Evolutionary conservation across 2,797 vertebrate genomes (phyloP).

Genomic region (Pristis pectinata): DNA sequence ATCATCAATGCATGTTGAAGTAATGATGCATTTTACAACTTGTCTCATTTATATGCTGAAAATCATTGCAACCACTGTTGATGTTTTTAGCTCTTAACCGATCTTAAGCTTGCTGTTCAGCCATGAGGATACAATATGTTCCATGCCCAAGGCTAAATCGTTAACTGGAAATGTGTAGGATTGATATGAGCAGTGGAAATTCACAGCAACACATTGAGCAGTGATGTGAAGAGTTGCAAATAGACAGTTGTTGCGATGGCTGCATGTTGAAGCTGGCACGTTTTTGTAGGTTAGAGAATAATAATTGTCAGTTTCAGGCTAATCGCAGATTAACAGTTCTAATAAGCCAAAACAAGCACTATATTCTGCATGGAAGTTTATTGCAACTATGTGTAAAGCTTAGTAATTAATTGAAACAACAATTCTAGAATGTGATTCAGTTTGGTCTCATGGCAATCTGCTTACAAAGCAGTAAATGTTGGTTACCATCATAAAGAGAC

Average conservation of each 20-base stretch:
- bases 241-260: neutral
- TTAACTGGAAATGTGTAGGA: constrained; percentile 28
- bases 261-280: neutral
- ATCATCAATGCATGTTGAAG: neutral
- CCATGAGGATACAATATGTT: constrained; percentile 18
- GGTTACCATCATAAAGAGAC: neutral
- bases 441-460: neutral
- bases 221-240: neutral
- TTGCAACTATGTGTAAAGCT: neutral
- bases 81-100: neutral
- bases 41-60: neutral
- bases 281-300: neutral
- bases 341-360: neutral
- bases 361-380: neutral
- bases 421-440: neutral
- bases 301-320: neutral
- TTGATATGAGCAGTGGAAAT: constrained; percentile 40
- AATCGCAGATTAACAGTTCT: constrained; percentile 12
- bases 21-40: neutral
- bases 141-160: constrained; percentile 28
- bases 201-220: neutral
- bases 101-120: neutral
- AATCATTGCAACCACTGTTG: too few relatives aligned
- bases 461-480: neutral
- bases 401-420: constrained; percentile 2